Conservation (phyloP, 2,888 invertebrate genomes). For the Hesperia comma region DNA sequence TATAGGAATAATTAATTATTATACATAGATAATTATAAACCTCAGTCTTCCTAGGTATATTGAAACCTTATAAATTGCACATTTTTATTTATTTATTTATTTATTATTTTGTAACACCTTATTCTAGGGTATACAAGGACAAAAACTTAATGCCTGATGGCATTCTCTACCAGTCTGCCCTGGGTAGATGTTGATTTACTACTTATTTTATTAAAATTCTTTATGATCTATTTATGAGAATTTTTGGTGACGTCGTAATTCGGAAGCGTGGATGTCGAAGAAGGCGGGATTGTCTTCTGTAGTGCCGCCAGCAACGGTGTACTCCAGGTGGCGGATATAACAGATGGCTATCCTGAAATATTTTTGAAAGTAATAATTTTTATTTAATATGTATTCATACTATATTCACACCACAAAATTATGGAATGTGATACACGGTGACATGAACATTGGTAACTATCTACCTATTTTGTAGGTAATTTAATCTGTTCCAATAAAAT, state of each 20-base stretch:
- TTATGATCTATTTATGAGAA: slow-evolving; percentile 44
- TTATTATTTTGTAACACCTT: not conserved
- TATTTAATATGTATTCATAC: no score
- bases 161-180: no score
- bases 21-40: not conserved
- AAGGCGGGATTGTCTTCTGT: slow-evolving; percentile 67
- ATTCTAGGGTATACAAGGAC: no score
- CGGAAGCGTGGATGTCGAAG: slow-evolving; percentile 64
- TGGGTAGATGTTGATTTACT: no score
- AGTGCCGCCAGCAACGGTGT: slow-evolving; percentile 76
- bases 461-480: no score
- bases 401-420: no score
- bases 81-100: not conserved
- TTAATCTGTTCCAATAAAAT: no score
- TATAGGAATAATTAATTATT: not conserved
- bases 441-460: no score
- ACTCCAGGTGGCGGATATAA: slow-evolving; percentile 89
- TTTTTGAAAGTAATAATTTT: no score
- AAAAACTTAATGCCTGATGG: no score
- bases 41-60: not conserved
- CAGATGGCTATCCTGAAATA: slow-evolving; percentile 87
- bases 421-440: no score
- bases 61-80: not conserved
- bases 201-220: no score
- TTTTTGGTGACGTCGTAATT: slow-evolving; percentile 60